Conservation (phyloP, 2,113 vertebrate genomes). For the Drymodes brunneopygia region DNA sequence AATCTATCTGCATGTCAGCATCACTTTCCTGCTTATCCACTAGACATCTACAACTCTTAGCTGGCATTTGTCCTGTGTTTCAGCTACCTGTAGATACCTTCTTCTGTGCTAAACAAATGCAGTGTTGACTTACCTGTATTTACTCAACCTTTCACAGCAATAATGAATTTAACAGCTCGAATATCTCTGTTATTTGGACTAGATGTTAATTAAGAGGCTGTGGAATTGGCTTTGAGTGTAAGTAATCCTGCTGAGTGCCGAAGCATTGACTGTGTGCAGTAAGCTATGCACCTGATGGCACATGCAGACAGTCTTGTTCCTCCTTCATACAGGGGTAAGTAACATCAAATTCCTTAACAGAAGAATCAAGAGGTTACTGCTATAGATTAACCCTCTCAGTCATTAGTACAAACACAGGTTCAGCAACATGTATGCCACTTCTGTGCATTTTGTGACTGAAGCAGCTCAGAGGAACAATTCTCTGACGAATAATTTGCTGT, state of each 20-base stretch:
- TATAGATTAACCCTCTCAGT: background rate
- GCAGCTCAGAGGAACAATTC: background rate
- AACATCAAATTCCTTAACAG: background rate
- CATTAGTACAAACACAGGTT: background rate
- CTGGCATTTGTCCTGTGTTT: background rate
- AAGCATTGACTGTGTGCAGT: background rate
- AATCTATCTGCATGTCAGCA: background rate
- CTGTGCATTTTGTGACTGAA: background rate
- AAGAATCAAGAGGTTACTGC: background rate
- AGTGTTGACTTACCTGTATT: background rate
- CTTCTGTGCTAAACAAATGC: background rate
- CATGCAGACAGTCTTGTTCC: background rate
- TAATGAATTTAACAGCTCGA: background rate
- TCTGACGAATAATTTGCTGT: background rate
- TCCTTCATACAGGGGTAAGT: background rate
- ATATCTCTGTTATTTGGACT: background rate
- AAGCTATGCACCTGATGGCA: background rate
- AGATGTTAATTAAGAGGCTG: background rate
- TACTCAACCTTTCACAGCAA: background rate
- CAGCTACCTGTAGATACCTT: background rate
- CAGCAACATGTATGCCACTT: background rate
- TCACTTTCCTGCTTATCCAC: background rate
- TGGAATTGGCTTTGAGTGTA: background rate
- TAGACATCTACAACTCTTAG: background rate
- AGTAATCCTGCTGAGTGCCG: background rate